Percentiles rank a stretch among this genome's conserved stretches.
Evolutionary conservation across 1,140 invertebrate species (phyloP).

Genomic region (Neodiprion virginianus): DNA sequence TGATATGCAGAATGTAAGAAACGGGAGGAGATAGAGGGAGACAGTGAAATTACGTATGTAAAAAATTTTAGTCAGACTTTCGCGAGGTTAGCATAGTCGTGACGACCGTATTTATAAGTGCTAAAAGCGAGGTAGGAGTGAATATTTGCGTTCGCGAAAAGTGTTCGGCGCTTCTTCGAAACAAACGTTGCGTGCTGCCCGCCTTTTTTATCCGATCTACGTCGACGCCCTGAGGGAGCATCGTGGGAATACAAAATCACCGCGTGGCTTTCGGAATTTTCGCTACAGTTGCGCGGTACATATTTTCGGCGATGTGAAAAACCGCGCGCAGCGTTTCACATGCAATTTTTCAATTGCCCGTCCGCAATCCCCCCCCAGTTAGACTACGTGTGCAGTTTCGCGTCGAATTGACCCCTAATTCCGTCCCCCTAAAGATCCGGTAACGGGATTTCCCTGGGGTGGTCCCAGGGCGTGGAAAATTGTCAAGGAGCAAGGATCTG

Average conservation of each 20-base stretch:
- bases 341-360: too few relatives aligned
- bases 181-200: not conserved
- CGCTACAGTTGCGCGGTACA: not conserved
- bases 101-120: too few relatives aligned
- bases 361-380: too few relatives aligned
- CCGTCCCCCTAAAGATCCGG: slow-evolving; percentile 31
- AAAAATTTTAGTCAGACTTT: not conserved
- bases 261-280: not conserved
- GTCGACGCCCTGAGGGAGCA: not conserved
- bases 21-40: too few relatives aligned
- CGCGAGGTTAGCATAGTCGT: not conserved
- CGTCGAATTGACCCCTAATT: not conserved
- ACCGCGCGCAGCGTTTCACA: too few relatives aligned
- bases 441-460: not conserved
- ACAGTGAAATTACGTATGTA: too few relatives aligned
- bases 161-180: not conserved
- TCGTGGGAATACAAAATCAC: not conserved
- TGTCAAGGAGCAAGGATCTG: not conserved
- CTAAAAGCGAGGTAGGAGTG: too few relatives aligned
- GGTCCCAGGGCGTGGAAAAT: not conserved
- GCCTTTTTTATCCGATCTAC: not conserved
- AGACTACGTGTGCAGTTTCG: too few relatives aligned
- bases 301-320: too few relatives aligned
- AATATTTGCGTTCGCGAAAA: not conserved
- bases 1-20: too few relatives aligned